phyloP scores from a whole-genome alignment of 2,888 invertebrate genomes.

The Zonitis immaculata region DNA sequence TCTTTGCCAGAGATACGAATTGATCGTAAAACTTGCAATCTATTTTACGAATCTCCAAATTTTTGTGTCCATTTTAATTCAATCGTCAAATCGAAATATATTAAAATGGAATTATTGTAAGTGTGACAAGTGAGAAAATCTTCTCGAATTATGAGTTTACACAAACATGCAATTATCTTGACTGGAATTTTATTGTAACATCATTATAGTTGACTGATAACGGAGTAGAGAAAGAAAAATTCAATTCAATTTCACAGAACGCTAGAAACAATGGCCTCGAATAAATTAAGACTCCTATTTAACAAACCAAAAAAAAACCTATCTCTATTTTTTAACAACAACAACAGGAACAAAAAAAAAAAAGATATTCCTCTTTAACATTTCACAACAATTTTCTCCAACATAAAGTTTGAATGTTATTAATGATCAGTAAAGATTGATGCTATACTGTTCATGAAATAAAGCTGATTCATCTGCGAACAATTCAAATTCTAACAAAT shows the following conservation, averaged over 20 bases:
- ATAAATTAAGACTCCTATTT: slow-evolving; percentile 9
- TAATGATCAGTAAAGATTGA: slow-evolving; percentile 23
- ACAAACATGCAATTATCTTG: neutral
- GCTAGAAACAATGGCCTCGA: slow-evolving; percentile 17
- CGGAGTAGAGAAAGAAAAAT: slow-evolving; percentile 10
- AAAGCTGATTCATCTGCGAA: slow-evolving; percentile 14
- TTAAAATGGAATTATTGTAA: no score
- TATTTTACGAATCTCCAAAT: no score
- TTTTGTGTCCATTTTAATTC: no score
- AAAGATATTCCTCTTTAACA: neutral
- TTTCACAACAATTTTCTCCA: slow-evolving; percentile 4
- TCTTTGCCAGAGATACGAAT: no score
- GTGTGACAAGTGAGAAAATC: no score
- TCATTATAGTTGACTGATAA: slow-evolving; percentile 1
- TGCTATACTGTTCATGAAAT: slow-evolving; percentile 14
- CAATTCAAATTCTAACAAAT: slow-evolving; percentile 18
- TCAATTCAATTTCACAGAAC: slow-evolving; percentile 14
- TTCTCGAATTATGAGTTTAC: neutral
- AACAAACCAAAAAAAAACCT: neutral
- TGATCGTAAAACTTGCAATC: no score
- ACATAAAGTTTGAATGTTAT: slow-evolving; percentile 16
- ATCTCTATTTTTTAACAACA: no score
- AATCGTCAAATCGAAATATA: no score
- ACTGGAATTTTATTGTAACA: neutral
- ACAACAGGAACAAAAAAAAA: neutral